These are phyloP conservation scores for Sinhomidia bicolor DNA, from an alignment of 2,888 invertebrate species.

Conservation along the genomic window DNA sequence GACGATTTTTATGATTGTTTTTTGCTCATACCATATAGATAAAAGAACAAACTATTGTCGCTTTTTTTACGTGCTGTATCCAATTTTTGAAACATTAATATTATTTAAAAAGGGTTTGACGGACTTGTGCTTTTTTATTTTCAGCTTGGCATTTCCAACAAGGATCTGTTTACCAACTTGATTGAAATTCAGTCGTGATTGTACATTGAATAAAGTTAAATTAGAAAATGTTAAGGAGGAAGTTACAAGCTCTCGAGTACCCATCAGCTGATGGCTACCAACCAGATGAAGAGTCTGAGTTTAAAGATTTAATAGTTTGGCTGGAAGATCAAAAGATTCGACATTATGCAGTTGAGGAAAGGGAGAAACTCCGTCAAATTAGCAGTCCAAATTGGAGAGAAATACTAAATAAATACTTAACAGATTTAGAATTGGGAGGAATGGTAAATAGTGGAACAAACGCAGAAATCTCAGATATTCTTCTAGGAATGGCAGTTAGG, in stretches of 20 bases:
- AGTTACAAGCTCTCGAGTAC: slow-evolving; percentile 90
- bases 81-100: too few relatives aligned
- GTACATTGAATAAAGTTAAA: too few relatives aligned
- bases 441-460: slow-evolving; percentile 83
- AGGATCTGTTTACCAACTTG: too few relatives aligned
- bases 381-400: slow-evolving; percentile 85
- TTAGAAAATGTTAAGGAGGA: slow-evolving; percentile 91
- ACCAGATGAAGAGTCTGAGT: slow-evolving; percentile 88
- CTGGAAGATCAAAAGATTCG: slow-evolving; percentile 96
- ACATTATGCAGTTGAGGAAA: slow-evolving; percentile 91
- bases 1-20: too few relatives aligned
- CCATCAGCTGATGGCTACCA: slow-evolving; percentile 88
- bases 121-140: too few relatives aligned
- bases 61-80: too few relatives aligned
- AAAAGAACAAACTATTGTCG: too few relatives aligned
- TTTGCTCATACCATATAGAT: too few relatives aligned
- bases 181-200: too few relatives aligned
- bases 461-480: slow-evolving; percentile 91
- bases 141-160: too few relatives aligned
- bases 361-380: slow-evolving; percentile 88
- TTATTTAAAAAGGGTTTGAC: too few relatives aligned
- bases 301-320: slow-evolving; percentile 92
- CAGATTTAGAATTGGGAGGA: slow-evolving; percentile 85
- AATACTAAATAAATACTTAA: slow-evolving; percentile 88
- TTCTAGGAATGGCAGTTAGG: slow-evolving; percentile 91